A percentile compares a stretch with the other conserved stretches of the same genome.
These are phyloP conservation scores for Metellina segmentata DNA, from an alignment of 2,888 invertebrate species.

Conservation along the genomic window DNA sequence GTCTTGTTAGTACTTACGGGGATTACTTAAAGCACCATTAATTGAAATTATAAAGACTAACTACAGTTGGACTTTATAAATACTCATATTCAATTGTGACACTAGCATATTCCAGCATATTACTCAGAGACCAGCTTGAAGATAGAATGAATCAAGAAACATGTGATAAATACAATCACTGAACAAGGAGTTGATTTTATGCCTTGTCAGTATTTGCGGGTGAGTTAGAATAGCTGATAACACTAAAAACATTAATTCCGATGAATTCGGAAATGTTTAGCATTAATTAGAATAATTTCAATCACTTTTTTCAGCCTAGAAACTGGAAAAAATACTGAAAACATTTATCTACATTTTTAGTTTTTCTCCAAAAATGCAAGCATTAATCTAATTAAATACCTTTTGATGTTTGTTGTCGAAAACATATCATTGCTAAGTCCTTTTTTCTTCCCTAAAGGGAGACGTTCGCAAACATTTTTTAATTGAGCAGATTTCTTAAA, in stretches of 20 bases:
- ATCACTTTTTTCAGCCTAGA: neutral
- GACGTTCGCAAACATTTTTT: neutral
- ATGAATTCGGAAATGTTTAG: neutral
- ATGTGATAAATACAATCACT: too few species aligned
- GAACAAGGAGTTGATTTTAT: too few species aligned
- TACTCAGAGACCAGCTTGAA: too few species aligned
- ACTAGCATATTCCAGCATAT: too few species aligned
- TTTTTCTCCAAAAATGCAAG: neutral
- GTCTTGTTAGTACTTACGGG: too few species aligned
- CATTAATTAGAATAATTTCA: neutral
- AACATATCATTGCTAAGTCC: neutral
- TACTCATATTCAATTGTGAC: too few species aligned
- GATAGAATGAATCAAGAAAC: too few species aligned
- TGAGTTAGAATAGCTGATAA: too few species aligned
- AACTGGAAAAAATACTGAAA: neutral
- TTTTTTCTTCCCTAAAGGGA: neutral
- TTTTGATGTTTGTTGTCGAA: neutral
- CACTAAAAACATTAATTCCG: neutral
- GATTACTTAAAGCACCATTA: too few species aligned
- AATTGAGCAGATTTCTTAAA: neutral
- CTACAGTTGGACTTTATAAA: too few species aligned
- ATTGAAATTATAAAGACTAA: too few species aligned
- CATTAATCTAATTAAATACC: conserved; percentile 1
- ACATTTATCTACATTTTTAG: neutral
- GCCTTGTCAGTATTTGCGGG: too few species aligned